Evolutionary conservation across 2,797 vertebrate genomes (phyloP).

Genomic region (Labroides dimidiatus): DNA sequence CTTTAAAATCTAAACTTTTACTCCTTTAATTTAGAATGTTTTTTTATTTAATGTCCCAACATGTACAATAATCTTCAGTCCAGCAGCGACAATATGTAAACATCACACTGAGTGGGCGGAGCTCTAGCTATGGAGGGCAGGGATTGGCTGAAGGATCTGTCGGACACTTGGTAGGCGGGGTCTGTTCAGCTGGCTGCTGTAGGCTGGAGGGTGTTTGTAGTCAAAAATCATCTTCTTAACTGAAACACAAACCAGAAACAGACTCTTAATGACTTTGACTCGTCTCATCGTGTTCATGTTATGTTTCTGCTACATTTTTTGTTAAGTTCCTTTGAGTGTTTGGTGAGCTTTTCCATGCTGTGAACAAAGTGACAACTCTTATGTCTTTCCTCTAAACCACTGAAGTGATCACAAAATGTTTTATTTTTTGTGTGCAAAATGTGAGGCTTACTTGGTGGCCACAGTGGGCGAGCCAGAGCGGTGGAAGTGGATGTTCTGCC

Average conservation of each 20-base stretch:
- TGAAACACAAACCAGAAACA: constrained; percentile 45
- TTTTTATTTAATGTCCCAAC: constrained; percentile 25
- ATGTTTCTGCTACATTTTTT: too few species aligned
- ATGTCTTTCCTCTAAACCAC: too few species aligned
- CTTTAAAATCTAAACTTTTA: constrained; percentile 60
- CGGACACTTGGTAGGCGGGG: constrained; percentile 58
- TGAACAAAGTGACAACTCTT: too few species aligned
- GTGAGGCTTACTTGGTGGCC: constrained; percentile 88
- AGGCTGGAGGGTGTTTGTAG: constrained; percentile 40
- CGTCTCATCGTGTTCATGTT: too few species aligned
- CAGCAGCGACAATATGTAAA: constrained; percentile 87
- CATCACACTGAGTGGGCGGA: constrained; percentile 80
- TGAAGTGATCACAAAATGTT: too few species aligned
- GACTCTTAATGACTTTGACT: not conserved
- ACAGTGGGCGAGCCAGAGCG: constrained; percentile 95
- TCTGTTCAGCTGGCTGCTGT: constrained; percentile 56
- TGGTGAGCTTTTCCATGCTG: too few species aligned
- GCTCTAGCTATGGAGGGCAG: constrained; percentile 54
- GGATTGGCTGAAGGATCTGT: constrained; percentile 55
- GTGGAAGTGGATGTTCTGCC: constrained; percentile 99
- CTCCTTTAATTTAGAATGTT: not conserved
- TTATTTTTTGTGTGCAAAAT: too few species aligned
- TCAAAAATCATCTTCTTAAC: constrained; percentile 51
- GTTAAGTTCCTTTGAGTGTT: too few species aligned
- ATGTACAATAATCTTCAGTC: constrained; percentile 61